These are phyloP conservation scores for Eupristina koningsbergeri DNA, from an alignment of 1,140 invertebrate species.

Conservation along the genomic window DNA sequence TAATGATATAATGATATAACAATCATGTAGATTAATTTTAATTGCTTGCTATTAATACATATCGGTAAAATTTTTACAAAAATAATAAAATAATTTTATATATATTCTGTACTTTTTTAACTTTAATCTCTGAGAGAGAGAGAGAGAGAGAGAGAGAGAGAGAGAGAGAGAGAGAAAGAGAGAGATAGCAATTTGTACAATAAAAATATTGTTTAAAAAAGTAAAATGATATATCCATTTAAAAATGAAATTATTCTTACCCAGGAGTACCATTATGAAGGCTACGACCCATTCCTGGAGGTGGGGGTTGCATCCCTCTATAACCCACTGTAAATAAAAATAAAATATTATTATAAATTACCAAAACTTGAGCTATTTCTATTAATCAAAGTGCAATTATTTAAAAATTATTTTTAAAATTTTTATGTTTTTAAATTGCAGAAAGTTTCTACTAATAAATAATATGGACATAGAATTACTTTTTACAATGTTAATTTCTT, in stretches of 20 bases:
- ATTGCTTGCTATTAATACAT: not conserved
- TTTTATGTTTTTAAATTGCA: slow-evolving; percentile 15
- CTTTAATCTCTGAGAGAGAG: no score
- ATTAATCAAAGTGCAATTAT: not conserved
- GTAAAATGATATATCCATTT: not conserved
- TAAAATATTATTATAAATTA: not conserved
- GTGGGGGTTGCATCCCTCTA: slow-evolving; percentile 69
- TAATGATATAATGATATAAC: no score
- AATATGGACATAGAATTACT: not conserved
- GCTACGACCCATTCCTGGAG: slow-evolving; percentile 67
- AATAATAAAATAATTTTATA: not conserved
- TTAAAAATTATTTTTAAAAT: slow-evolving; percentile 30
- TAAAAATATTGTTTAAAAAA: no score
- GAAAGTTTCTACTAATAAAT: not conserved
- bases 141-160: no score
- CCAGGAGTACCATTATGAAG: slow-evolving; percentile 71
- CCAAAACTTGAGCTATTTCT: not conserved
- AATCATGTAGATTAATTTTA: no score
- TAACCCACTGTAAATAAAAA: slow-evolving; percentile 61
- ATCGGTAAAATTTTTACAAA: not conserved
- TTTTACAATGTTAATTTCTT: not conserved
- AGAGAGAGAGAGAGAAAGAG: no score
- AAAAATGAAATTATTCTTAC: slow-evolving; percentile 55
- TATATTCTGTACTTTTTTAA: no score
- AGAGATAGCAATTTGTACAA: no score